Evolutionary conservation across 2,888 invertebrate species (phyloP).

Genomic region (Protophormia terraenovae): DNA sequence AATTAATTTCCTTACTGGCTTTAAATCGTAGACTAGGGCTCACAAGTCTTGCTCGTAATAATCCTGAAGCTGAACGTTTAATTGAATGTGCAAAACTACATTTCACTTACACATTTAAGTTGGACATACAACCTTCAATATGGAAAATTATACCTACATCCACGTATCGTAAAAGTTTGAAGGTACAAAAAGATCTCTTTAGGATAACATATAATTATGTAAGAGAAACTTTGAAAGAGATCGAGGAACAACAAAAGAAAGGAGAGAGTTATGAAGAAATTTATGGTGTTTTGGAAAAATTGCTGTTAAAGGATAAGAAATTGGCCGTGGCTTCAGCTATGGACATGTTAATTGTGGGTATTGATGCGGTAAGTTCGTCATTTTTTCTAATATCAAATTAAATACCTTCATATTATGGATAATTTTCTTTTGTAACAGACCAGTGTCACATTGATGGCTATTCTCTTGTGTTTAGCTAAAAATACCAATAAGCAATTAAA

Average conservation of each 20-base stretch:
- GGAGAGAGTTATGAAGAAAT: slow-evolving; percentile 68
- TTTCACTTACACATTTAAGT: slow-evolving; percentile 67
- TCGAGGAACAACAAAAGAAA: slow-evolving; percentile 67
- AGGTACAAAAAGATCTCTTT: slow-evolving; percentile 70
- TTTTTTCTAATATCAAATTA: background rate
- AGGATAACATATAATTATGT: slow-evolving; percentile 75
- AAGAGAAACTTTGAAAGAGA: slow-evolving; percentile 73
- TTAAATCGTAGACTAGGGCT: slow-evolving; percentile 78
- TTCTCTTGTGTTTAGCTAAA: slow-evolving; percentile 84
- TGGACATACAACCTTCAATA: slow-evolving; percentile 77
- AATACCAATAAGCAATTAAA: slow-evolving; percentile 85
- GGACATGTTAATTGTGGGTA: slow-evolving; percentile 84
- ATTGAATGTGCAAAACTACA: slow-evolving; percentile 67
- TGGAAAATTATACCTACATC: slow-evolving; percentile 77
- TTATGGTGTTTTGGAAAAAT: slow-evolving; percentile 82
- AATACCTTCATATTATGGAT: no score
- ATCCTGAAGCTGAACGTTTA: slow-evolving; percentile 71
- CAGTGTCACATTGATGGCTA: slow-evolving; percentile 82
- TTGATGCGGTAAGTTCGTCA: slow-evolving; percentile 85
- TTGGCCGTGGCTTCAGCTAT: slow-evolving; percentile 83
- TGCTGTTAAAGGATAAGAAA: slow-evolving; percentile 82
- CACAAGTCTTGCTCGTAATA: slow-evolving; percentile 71
- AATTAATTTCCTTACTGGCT: slow-evolving; percentile 81
- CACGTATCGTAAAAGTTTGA: slow-evolving; percentile 73
- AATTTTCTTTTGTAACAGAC: slow-evolving; percentile 81